Percentiles rank a stretch among this genome's conserved stretches.
Conservation (phyloP, 2,888 invertebrate species). For the Physocephala rufipes region DNA sequence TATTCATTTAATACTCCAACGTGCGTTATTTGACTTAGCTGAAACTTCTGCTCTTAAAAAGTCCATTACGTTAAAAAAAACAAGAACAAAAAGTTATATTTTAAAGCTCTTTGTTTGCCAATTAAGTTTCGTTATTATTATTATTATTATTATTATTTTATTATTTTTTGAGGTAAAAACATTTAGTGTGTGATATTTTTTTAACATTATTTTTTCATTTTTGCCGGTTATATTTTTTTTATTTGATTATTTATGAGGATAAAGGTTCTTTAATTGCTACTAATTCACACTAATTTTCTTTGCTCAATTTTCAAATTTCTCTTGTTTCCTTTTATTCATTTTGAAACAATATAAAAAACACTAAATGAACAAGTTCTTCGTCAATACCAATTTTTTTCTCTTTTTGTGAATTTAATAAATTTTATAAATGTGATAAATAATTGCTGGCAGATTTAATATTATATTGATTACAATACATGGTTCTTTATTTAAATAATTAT, state of each 20-base stretch:
- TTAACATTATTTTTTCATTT: not conserved
- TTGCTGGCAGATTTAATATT: not conserved
- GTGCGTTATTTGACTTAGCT: too few relatives aligned
- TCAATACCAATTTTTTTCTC: constrained; percentile 19
- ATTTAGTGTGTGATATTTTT: not conserved
- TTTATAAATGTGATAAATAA: constrained; percentile 2
- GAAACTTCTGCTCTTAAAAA: too few relatives aligned
- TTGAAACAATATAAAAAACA: constrained; percentile 2
- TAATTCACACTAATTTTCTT: not conserved
- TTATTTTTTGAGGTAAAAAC: constrained; percentile 35
- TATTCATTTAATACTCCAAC: too few relatives aligned
- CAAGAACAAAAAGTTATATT: too few relatives aligned
- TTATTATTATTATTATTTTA: constrained; percentile 38
- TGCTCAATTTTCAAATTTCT: not conserved
- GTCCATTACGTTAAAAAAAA: too few relatives aligned
- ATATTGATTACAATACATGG: too few relatives aligned
- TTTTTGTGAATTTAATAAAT: constrained; percentile 39
- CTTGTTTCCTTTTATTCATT: not conserved
- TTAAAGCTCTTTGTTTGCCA: constrained; percentile 11
- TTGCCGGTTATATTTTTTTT: not conserved
- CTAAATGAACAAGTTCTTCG: constrained; percentile 3
- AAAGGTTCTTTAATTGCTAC: not conserved
- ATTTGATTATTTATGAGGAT: not conserved
- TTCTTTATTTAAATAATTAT: too few relatives aligned
- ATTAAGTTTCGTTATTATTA: too few relatives aligned